Conservation (phyloP, 2,797 vertebrate genomes). For the Carapus acus region DNA sequence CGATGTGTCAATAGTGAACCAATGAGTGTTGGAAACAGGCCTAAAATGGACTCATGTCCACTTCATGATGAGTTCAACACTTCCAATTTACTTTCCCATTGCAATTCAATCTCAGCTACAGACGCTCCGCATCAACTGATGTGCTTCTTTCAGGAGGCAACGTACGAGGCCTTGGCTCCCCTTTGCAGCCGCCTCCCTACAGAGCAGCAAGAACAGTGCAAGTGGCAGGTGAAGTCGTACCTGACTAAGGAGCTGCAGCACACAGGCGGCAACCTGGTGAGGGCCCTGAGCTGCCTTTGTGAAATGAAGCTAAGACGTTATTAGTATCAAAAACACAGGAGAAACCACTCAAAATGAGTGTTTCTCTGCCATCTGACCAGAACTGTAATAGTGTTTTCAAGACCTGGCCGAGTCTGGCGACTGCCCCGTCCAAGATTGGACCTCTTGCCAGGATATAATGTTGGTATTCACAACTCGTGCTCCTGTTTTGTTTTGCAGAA, state of each 20-base stretch:
- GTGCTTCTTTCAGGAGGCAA: constrained; percentile 38
- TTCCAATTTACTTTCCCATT: neutral
- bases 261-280: constrained; percentile 45
- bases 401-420: too few species aligned
- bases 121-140: neutral
- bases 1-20: too few species aligned
- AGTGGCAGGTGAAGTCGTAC: constrained; percentile 50
- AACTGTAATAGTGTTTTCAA: too few species aligned
- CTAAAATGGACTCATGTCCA: too few species aligned
- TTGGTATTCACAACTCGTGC: neutral
- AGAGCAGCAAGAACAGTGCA: constrained; percentile 43
- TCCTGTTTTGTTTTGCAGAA: constrained; percentile 42
- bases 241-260: constrained; percentile 58
- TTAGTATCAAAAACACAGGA: too few species aligned
- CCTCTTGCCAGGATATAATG: neutral
- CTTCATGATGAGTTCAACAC: too few species aligned
- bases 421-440: neutral
- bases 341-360: too few species aligned
- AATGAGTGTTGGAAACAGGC: too few species aligned
- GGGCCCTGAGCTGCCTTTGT: neutral
- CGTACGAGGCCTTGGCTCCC: constrained; percentile 45
- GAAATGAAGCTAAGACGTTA: too few species aligned
- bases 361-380: too few species aligned
- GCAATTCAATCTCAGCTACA: too few species aligned
- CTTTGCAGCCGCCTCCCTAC: constrained; percentile 52